These are phyloP conservation scores for Centrocercus urophasianus DNA, from an alignment of 2,113 vertebrate genomes.

Conservation along the genomic window DNA sequence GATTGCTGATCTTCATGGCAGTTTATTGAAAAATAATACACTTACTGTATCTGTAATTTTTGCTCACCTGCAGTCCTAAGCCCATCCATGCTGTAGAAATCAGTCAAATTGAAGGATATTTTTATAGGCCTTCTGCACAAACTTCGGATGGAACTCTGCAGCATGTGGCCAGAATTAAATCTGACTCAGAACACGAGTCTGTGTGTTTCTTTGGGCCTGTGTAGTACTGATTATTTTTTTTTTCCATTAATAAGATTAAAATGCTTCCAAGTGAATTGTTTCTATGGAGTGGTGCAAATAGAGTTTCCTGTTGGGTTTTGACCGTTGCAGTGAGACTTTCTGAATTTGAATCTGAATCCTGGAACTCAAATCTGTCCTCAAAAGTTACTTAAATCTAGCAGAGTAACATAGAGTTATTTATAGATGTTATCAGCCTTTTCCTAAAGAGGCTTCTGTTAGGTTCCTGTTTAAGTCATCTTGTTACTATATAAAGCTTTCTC, in stretches of 20 bases:
- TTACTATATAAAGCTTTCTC: slow-evolving; percentile 47
- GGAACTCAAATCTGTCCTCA: not conserved
- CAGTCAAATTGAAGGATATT: not conserved
- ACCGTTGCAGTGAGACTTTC: not conserved
- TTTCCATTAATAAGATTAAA: not conserved
- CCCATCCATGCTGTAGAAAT: not conserved
- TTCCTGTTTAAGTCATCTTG: slow-evolving; percentile 53
- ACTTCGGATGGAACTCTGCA: not conserved
- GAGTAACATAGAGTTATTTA: slow-evolving; percentile 18
- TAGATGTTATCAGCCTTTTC: slow-evolving; percentile 50
- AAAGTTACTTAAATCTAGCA: slow-evolving; percentile 22
- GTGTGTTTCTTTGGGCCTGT: not conserved
- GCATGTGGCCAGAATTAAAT: not conserved
- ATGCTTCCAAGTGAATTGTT: not conserved
- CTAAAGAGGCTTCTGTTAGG: slow-evolving; percentile 15
- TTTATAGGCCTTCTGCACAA: not conserved
- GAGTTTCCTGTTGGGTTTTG: not conserved
- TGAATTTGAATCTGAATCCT: not conserved
- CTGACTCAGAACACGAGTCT: not conserved
- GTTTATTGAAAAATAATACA: not conserved
- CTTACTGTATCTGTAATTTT: not conserved
- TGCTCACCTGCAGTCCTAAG: not conserved
- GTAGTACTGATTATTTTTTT: not conserved
- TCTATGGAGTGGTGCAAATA: not conserved
- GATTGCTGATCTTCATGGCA: not conserved